Percentiles rank a stretch among this genome's conserved stretches.
Evolutionary conservation across 2,113 vertebrate species (phyloP).

Genomic region (Platichthys flesus): DNA sequence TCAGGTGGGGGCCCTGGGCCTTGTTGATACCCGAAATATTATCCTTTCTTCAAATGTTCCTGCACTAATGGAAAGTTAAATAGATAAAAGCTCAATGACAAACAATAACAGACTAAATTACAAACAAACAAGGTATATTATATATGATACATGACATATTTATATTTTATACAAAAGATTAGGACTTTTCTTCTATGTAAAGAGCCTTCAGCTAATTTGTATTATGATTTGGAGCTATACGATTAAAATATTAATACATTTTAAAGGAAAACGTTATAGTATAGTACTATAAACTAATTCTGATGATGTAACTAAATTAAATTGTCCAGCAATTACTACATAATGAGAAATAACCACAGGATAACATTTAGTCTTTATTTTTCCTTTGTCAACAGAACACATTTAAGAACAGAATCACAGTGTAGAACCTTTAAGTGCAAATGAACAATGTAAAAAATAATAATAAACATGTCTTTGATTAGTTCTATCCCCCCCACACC

Average conservation of each 20-base stretch:
- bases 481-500: slow-evolving; percentile 5
- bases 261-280: no score
- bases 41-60: no score
- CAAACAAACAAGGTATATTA: neutral
- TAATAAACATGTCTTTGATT: slow-evolving; percentile 18
- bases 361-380: slow-evolving; percentile 50
- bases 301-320: neutral
- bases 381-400: slow-evolving; percentile 52
- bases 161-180: no score
- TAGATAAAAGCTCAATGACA: neutral
- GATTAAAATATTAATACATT: no score
- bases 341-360: neutral
- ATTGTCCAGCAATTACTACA: neutral
- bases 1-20: no score
- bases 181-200: no score
- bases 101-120: neutral
- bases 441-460: slow-evolving; percentile 56
- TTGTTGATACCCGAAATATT: no score
- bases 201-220: no score
- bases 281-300: no score
- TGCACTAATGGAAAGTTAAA: no score
- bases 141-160: no score
- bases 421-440: slow-evolving; percentile 74
- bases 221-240: no score
- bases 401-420: slow-evolving; percentile 69